Conservation (phyloP, 2,113 vertebrate genomes). For the Orientallactaga bullata region DNA sequence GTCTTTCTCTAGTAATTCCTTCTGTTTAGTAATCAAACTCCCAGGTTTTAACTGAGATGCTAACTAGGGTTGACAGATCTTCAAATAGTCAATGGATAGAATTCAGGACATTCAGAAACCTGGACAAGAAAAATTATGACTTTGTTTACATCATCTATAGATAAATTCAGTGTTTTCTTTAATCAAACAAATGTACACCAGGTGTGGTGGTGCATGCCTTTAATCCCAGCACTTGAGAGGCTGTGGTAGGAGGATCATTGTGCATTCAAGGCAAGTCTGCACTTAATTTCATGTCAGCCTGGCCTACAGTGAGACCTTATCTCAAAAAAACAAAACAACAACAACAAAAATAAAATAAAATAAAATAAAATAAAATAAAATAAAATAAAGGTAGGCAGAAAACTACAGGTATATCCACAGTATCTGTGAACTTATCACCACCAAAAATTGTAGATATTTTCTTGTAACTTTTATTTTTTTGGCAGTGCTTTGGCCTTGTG, state of each 20-base stretch:
- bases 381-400: neutral
- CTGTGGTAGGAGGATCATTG: too few relatives aligned
- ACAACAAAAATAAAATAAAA: too few relatives aligned
- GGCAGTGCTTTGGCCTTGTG: neutral
- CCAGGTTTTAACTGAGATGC: slow-evolving; percentile 23
- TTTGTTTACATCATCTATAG: neutral
- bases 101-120: neutral
- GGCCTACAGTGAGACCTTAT: too few relatives aligned
- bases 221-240: too few relatives aligned
- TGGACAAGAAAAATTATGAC: neutral
- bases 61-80: neutral
- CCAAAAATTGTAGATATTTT: slow-evolving; percentile 9
- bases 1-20: neutral
- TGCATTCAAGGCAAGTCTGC: too few relatives aligned
- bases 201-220: too few relatives aligned
- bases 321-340: too few relatives aligned
- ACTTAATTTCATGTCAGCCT: too few relatives aligned
- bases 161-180: slow-evolving; percentile 47
- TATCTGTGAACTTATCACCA: neutral
- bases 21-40: slow-evolving; percentile 41
- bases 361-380: too few relatives aligned
- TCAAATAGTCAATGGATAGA: neutral
- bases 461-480: neutral
- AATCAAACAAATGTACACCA: neutral
- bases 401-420: neutral